Evolutionary conservation across 1,140 invertebrate genomes (phyloP), one percentile per base, ranked within the genome.

Genomic region (Anthonomus grandis): DNA sequence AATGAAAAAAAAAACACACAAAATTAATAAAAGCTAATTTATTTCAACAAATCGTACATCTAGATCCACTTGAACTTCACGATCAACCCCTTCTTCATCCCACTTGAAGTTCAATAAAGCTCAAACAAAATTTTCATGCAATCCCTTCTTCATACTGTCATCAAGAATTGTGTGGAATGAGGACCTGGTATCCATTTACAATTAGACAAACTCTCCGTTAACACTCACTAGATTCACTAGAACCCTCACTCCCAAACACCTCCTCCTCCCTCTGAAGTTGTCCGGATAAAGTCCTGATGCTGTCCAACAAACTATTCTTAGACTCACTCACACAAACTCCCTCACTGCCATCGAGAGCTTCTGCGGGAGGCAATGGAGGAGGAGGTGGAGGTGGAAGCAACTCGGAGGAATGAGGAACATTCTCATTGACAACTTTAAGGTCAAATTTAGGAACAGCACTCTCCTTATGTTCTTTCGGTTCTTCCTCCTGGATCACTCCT

Each of bases 241-340:
- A 27, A 25, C 19, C 12, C 9, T 48, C 41, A 39, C 55, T 46
- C 3, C 51, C 46, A 54, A 58, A 64, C 10, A 64, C 59, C 21
- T 64, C 62, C 37, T 60, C 62, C 4, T 52, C 19, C 4, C 38
- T 23, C 24, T 50, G 25, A 5, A 60, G 13, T 24, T 61, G 62
- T 21, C 39, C 38, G 10, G 62, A 58, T 21, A 64, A 47, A 24
- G 22, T 27, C 31, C 47, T 54, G 13, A 64, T 60, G 41, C 42
- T 50, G 3, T 60, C 59, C 10, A 61, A 49, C 37, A 64, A 53
- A 36, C 34, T 56, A 13, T 36, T 53, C 3, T 46, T 54, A 13
- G 15, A 15, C n/a, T 13, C 44, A 41, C 10, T 23, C 31, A 44
- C 3, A 18, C 15, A 6, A 25, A 31, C 31, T 18, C 47, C 57